Evolutionary conservation across 92 coral and sea anemone genomes (phyloP).

Genomic region (Palythoa heliodiscus): DNA sequence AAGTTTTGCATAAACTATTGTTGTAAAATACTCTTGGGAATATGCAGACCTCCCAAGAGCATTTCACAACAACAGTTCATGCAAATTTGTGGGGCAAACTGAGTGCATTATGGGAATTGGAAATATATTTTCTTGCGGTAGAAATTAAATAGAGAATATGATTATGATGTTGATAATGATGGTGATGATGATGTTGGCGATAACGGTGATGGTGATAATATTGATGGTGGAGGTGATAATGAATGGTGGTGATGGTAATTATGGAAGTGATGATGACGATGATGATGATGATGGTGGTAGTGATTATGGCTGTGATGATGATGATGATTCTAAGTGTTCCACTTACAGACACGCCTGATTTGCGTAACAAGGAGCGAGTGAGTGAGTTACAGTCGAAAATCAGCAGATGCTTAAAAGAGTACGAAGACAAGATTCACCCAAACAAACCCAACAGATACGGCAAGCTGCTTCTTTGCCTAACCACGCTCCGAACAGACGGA

Average conservation of each 20-base stretch:
- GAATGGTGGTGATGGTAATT: not conserved
- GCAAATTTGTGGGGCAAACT: no score
- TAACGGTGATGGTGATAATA: not conserved
- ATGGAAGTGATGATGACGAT: not conserved
- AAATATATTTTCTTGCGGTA: no score
- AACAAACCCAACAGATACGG: conserved; percentile 84
- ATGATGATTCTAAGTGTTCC: not conserved
- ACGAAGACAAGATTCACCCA: conserved; percentile 65
- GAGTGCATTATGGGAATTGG: no score
- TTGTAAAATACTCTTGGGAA: no score
- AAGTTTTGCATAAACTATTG: no score
- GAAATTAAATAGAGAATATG: no score
- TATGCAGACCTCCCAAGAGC: no score
- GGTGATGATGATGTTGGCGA: no score
- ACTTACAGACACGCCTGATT: conserved; percentile 80
- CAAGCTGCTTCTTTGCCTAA: conserved; percentile 89
- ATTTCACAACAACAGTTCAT: no score
- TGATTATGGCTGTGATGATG: not conserved
- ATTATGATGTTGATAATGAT: no score
- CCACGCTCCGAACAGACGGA: conserved; percentile 87
- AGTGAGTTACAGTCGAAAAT: conserved; percentile 78
- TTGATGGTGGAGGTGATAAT: not conserved
- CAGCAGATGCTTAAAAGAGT: conserved; percentile 82
- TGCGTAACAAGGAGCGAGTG: conserved; percentile 76
- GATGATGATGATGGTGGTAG: not conserved